A percentile compares a stretch with the other conserved stretches of the same genome.
These are phyloP conservation scores for Cecropterus lyciades DNA, from an alignment of 1,140 invertebrate species.

Conservation along the genomic window DNA sequence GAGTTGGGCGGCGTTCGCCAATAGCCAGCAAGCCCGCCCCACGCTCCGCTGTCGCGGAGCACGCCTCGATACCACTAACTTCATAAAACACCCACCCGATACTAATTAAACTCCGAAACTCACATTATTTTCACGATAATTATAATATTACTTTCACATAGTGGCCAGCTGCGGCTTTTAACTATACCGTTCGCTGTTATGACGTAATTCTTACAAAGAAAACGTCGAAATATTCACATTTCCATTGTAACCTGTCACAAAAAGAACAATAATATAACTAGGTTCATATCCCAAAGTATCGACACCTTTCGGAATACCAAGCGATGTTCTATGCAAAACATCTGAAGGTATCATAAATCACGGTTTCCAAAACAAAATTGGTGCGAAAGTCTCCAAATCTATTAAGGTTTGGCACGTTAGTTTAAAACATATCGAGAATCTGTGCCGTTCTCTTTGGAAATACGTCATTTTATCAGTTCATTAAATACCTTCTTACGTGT, in stretches of 20 bases:
- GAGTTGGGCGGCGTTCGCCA: constrained; percentile 74
- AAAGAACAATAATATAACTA: too few relatives aligned
- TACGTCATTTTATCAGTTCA: constrained; percentile 41
- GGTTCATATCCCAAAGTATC: too few relatives aligned
- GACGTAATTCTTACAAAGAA: background rate
- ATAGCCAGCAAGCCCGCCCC: constrained; percentile 60
- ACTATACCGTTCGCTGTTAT: background rate
- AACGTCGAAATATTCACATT: background rate
- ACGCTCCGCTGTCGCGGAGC: constrained; percentile 45
- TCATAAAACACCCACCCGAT: constrained; percentile 52
- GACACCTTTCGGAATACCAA: background rate
- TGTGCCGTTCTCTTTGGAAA: constrained; percentile 26
- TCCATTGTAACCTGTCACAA: background rate
- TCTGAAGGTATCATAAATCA: constrained; percentile 3
- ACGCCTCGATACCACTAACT: constrained; percentile 60
- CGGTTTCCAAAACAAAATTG: constrained; percentile 14
- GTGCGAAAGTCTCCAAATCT: background rate
- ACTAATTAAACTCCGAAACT: constrained; percentile 45
- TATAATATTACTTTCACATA: constrained; percentile 10
- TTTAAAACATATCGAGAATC: constrained; percentile 16
- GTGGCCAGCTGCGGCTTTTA: background rate
- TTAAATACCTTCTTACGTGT: constrained; percentile 40
- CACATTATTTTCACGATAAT: constrained; percentile 24
- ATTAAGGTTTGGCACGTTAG: constrained; percentile 2
- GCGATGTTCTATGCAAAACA: background rate